These are phyloP conservation scores for Aporophyla nigra DNA, from an alignment of 2,888 invertebrate genomes.

Conservation along the genomic window DNA sequence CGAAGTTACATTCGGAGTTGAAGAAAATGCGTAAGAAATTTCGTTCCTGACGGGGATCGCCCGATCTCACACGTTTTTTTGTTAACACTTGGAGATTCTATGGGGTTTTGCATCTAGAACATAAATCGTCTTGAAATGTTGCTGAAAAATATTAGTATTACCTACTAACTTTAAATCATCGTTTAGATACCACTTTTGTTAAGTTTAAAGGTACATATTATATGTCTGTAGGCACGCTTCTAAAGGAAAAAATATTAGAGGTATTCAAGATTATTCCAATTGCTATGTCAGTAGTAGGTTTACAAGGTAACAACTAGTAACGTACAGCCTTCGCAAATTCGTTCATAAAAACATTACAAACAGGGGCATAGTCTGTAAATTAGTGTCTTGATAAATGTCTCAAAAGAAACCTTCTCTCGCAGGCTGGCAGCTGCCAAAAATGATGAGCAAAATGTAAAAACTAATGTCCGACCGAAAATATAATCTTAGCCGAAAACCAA, in stretches of 20 bases:
- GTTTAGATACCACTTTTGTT: not conserved
- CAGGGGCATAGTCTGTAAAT: not conserved
- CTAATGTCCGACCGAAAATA: too few relatives aligned
- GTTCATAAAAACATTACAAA: not conserved
- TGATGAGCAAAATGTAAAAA: too few relatives aligned
- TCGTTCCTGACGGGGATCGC: too few relatives aligned
- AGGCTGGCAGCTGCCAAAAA: not conserved
- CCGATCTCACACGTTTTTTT: not conserved
- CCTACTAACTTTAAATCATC: not conserved
- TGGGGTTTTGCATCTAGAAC: not conserved
- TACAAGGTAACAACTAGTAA: not conserved
- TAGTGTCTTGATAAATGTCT: not conserved
- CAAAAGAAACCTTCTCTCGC: not conserved
- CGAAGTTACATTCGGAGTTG: too few relatives aligned
- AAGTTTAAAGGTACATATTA: too few relatives aligned
- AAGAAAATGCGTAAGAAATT: too few relatives aligned
- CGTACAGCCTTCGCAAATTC: not conserved
- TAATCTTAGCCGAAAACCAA: too few relatives aligned
- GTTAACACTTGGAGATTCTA: not conserved
- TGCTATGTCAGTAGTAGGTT: not conserved
- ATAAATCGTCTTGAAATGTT: not conserved
- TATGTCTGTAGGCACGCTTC: not conserved
- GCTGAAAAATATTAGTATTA: not conserved
- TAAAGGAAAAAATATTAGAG: not conserved
- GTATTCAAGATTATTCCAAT: conserved; percentile 5